A percentile compares a stretch with the other conserved stretches of the same genome.
phyloP scores from a whole-genome alignment of 2,113 vertebrate species.

The Dermatemys mawii region DNA sequence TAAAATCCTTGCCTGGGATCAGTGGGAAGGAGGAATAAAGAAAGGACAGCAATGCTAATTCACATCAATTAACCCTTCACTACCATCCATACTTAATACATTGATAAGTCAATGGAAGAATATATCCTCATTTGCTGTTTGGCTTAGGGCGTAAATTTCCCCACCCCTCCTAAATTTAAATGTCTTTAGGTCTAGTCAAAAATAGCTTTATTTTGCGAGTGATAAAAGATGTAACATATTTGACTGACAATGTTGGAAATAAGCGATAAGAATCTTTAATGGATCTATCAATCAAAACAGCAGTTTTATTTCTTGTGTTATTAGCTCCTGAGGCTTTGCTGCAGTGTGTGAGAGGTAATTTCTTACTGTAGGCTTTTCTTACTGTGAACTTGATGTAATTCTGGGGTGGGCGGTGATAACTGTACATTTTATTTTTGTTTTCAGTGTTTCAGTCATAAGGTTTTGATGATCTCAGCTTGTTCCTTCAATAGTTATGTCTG shows the following conservation, averaged over 20 bases:
- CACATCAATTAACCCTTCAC: neutral
- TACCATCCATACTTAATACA: neutral
- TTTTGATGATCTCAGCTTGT: conserved; percentile 67
- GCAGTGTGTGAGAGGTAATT: conserved; percentile 47
- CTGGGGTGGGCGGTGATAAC: conserved; percentile 53
- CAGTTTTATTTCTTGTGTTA: conserved; percentile 70
- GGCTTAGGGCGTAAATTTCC: neutral
- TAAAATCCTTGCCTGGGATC: neutral
- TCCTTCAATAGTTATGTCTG: conserved; percentile 53
- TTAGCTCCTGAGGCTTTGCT: conserved; percentile 70
- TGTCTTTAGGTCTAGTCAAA: conserved; percentile 49
- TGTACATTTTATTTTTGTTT: conserved; percentile 70
- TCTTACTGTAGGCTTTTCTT: conserved; percentile 64
- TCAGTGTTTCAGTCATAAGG: conserved; percentile 50
- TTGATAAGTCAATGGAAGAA: conserved; percentile 17
- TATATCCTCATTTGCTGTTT: neutral
- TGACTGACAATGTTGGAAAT: conserved; percentile 73
- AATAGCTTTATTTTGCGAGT: conserved; percentile 62
- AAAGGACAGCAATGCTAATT: neutral
- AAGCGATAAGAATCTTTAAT: conserved; percentile 72
- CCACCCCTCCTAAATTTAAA: conserved; percentile 4
- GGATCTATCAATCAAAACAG: conserved; percentile 71
- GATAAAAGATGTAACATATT: conserved; percentile 62
- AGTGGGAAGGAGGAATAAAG: neutral
- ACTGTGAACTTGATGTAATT: conserved; percentile 64